phyloP scores from a whole-genome alignment of 1,140 invertebrate genomes.

The Hylaeus anthracinus region DNA sequence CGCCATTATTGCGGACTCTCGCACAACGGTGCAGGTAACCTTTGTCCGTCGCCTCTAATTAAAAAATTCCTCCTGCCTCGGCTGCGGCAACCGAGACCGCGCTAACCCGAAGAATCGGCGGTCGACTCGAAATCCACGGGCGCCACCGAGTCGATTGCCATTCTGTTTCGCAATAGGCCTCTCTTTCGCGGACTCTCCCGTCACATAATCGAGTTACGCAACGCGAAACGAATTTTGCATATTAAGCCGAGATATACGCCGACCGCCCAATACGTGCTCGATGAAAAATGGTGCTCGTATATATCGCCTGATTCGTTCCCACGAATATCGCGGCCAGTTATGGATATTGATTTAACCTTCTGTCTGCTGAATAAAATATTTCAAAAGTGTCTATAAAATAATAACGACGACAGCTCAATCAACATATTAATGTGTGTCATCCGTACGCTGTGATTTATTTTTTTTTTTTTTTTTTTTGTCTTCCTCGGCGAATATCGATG shows the following conservation, averaged over 20 bases:
- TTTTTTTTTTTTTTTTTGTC: too few species aligned
- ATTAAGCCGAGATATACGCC: not conserved
- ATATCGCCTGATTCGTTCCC: not conserved
- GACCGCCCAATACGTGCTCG: too few species aligned
- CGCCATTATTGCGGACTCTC: constrained; percentile 10
- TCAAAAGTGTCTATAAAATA: too few species aligned
- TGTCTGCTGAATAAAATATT: too few species aligned
- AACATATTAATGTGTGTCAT: too few species aligned
- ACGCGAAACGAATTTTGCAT: constrained; percentile 29
- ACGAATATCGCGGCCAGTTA: not conserved
- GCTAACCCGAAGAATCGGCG: constrained; percentile 11
- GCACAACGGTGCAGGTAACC: constrained; percentile 11
- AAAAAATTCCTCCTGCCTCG: constrained; percentile 34
- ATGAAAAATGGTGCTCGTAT: too few species aligned
- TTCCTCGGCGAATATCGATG: too few species aligned
- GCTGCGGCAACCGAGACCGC: not conserved
- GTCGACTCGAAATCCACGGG: constrained; percentile 25
- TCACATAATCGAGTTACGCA: constrained; percentile 31
- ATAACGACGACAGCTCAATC: too few species aligned
- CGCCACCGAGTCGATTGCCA: constrained; percentile 6
- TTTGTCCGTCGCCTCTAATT: constrained; percentile 32
- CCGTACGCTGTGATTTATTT: too few species aligned
- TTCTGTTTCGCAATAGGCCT: constrained; percentile 34
- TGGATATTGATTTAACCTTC: not conserved
- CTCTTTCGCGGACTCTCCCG: constrained; percentile 16